Percentiles rank a stretch among this genome's conserved stretches.
Evolutionary conservation across 2,797 vertebrate species (phyloP).

Genomic region (Darevskia mixta): DNA sequence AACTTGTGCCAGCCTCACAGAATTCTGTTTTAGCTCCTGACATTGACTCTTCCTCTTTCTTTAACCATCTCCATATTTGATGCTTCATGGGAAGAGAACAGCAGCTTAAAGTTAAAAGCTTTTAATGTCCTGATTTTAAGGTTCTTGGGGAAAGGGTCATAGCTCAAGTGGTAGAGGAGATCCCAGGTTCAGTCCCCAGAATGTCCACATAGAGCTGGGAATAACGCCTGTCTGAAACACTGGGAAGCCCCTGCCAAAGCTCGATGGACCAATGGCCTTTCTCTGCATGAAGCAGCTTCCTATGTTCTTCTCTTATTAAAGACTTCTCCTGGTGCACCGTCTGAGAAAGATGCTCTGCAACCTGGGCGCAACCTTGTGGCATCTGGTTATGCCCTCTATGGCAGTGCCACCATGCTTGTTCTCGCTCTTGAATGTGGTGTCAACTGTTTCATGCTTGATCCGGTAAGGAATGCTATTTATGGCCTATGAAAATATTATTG

Average conservation of each 20-base stretch:
- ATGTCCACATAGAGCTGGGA: too few relatives aligned
- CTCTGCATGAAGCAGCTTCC: too few relatives aligned
- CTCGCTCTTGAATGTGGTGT: conserved; percentile 91
- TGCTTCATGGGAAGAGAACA: background rate
- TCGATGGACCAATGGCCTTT: too few relatives aligned
- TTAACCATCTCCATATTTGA: background rate
- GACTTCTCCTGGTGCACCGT: conserved; percentile 84
- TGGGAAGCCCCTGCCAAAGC: too few relatives aligned
- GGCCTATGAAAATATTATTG: background rate
- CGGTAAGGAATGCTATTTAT: conserved; percentile 79
- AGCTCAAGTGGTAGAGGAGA: too few relatives aligned
- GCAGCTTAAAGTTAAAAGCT: background rate
- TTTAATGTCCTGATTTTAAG: background rate
- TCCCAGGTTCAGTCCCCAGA: too few relatives aligned
- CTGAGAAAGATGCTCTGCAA: conserved; percentile 90
- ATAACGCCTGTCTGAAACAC: too few relatives aligned
- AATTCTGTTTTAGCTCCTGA: background rate
- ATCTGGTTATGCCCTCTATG: conserved; percentile 94
- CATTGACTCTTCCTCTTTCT: background rate
- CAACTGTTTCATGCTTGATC: conserved; percentile 98
- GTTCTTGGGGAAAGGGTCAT: too few relatives aligned
- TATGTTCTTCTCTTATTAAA: conserved; percentile 59
- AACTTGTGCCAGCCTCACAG: background rate
- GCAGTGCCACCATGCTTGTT: conserved; percentile 97
- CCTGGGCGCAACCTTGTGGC: conserved; percentile 92